Conservation (phyloP, 92 coral and sea anemone genomes). For the Muricea muricata region DNA sequence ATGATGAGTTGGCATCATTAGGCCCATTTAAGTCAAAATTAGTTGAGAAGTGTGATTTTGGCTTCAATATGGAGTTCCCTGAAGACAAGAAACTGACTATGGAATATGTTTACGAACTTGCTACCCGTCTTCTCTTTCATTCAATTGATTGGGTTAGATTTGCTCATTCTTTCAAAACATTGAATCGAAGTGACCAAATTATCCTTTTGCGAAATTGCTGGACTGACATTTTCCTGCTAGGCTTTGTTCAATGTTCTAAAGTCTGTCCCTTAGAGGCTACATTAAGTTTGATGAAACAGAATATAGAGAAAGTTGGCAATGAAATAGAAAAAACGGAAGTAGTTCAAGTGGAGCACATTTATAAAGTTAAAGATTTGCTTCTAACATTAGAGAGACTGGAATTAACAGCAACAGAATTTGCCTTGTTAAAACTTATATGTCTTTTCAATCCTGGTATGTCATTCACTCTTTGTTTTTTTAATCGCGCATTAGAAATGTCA, state of each 20-base stretch:
- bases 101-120: constrained; percentile 97
- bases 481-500: too few relatives aligned
- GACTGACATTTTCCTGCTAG: constrained; percentile 90
- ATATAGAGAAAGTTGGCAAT: constrained; percentile 18
- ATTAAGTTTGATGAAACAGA: constrained; percentile 73
- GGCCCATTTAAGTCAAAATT: constrained; percentile 19
- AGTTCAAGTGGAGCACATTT: constrained; percentile 71
- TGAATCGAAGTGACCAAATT: constrained; percentile 79
- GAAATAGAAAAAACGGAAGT: constrained; percentile 24
- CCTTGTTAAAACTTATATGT: constrained; percentile 83
- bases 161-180: constrained; percentile 75
- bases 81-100: constrained; percentile 76
- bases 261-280: constrained; percentile 89
- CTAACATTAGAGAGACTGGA: constrained; percentile 87
- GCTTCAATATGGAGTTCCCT: constrained; percentile 52
- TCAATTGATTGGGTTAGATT: constrained; percentile 94
- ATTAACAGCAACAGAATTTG: constrained; percentile 82
- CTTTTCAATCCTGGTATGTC: constrained; percentile 94
- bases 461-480: too few relatives aligned
- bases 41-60: constrained; percentile 25
- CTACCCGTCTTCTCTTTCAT: constrained; percentile 93
- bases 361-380: constrained; percentile 82
- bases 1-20: not conserved
- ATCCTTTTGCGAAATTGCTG: constrained; percentile 79
- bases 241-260: constrained; percentile 88